These are phyloP conservation scores for Selene dorsalis DNA, from an alignment of 2,797 vertebrate species.

Conservation along the genomic window DNA sequence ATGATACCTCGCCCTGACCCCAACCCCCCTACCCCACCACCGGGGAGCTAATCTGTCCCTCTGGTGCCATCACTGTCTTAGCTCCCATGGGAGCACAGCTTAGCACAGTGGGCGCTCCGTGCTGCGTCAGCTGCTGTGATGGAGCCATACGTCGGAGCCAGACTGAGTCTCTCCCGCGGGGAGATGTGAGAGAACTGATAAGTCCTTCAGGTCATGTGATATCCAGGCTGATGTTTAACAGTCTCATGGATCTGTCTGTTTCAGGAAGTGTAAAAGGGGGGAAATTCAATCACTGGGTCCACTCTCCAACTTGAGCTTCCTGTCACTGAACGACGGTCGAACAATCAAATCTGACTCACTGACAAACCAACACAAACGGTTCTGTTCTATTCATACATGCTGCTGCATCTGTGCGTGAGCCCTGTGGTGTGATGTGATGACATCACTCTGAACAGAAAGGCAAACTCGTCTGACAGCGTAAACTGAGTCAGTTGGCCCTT, in stretches of 20 bases:
- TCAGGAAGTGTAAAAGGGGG: not conserved
- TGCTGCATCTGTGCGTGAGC: too few species aligned
- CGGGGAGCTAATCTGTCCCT: conserved; percentile 68
- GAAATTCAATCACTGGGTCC: not conserved
- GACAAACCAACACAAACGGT: too few species aligned
- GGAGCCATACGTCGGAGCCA: conserved; percentile 66
- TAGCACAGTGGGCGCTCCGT: conserved; percentile 56
- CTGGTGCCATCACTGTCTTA: conserved; percentile 59
- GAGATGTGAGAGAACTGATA: conserved; percentile 36
- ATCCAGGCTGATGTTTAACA: conserved; percentile 18
- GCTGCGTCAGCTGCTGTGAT: conserved; percentile 63
- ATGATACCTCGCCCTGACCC: conserved; percentile 34
- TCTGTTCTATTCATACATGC: too few species aligned
- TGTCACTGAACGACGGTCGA: not conserved
- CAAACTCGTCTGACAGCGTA: too few species aligned
- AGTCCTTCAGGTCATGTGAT: conserved; percentile 40
- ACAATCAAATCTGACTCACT: not conserved
- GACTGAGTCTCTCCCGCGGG: conserved; percentile 53
- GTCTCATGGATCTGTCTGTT: conserved; percentile 12
- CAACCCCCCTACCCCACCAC: conserved; percentile 19
- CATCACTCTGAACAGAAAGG: too few species aligned
- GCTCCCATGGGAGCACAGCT: conserved; percentile 63
- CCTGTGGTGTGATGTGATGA: too few species aligned
- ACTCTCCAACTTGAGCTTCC: not conserved
- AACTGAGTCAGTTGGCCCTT: too few species aligned